Evolutionary conservation across 35 echinoderm and acorn worm species (phyloP), one percentile per base, ranked within the genome.

Genomic region (Apostichopus parvimensis): DNA sequence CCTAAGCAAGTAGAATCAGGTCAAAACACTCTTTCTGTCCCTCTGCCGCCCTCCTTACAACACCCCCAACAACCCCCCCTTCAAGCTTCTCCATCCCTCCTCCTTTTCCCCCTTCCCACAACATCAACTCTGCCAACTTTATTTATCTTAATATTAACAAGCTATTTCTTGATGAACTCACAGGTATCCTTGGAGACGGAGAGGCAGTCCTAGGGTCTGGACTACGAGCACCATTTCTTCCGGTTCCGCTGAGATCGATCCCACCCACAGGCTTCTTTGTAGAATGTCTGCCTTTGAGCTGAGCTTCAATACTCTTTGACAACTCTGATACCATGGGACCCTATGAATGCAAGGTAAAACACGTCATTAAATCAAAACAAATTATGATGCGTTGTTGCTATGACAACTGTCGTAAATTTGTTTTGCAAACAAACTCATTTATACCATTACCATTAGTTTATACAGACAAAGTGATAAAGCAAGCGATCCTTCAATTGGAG

Each of bases 141-240:
- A 8, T 57, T 5, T 62, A 22, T 66, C 8, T 71, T 58, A 6
- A 15, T 58, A 9, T 55, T 68, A 22, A 57, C 6, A 18, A 52
- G 76, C 4, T 57, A 18, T 34, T 64, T 20, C 52, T 55, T 23
- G 68, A 89, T 91, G 13, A 58, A 92, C 94, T 93, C 79, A 98
- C 96, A 28, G 96, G 96, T 98, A 98, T 98, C 70, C 92, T 93
- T 22, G 96, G 96, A 72, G 96, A 95, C 24, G 85, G 80, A 60
- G 78, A 92, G 12, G 66, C 87, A 1, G 88, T 72, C 57, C 85
- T 34, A 13, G 72, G 70, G 53, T 83, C 94, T 77, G 96, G 94
- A 22, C 92, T 86, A 65, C 76, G 91, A 17, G 79, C 82, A 45
- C 77, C 79, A 23, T 80, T 59, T 25, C 72, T 57, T 84, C 80